Conservation (phyloP, 2,113 vertebrate genomes). For the Callospermophilus lateralis region DNA sequence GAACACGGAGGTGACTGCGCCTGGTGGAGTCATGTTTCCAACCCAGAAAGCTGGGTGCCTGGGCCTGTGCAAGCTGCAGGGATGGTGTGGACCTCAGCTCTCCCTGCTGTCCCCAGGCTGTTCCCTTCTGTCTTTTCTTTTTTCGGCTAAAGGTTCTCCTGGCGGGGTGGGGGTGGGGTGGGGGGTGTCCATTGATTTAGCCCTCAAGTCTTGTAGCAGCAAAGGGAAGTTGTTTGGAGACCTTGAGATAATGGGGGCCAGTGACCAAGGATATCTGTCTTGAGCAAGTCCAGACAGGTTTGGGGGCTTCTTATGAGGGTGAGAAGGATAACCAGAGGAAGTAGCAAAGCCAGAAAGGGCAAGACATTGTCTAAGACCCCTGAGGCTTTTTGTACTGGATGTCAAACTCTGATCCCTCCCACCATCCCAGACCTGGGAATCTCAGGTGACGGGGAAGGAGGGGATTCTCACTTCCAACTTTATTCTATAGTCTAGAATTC, state of each 20-base stretch:
- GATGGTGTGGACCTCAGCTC: too few relatives aligned
- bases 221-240: background rate
- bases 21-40: background rate
- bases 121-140: background rate
- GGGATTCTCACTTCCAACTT: background rate
- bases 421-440: accelerated
- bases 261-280: background rate
- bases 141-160: background rate
- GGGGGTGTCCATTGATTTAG: background rate
- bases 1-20: background rate
- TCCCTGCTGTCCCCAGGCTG: background rate
- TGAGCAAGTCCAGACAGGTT: background rate
- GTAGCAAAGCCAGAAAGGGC: background rate
- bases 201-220: background rate
- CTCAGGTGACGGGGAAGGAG: background rate
- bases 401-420: background rate
- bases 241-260: background rate
- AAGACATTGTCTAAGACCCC: background rate
- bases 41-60: background rate
- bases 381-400: background rate
- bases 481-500: background rate
- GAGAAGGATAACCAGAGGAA: background rate
- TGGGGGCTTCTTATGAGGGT: background rate
- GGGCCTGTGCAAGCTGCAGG: background rate
- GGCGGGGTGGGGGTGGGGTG: too few relatives aligned